Conservation (phyloP, 2,888 invertebrate species). For the Folsomia candida region DNA sequence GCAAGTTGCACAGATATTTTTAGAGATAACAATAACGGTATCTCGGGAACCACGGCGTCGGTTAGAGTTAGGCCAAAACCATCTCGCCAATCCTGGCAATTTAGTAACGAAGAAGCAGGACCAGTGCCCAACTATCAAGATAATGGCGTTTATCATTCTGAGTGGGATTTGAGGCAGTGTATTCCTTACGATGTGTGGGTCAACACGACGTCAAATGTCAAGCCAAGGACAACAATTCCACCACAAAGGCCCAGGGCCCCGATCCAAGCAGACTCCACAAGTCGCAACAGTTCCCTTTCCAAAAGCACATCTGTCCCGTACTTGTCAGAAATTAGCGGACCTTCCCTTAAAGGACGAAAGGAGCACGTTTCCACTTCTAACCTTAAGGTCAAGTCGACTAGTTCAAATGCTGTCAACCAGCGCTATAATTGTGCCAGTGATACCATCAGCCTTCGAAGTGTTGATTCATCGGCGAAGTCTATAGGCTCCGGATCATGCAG, state of each 20-base stretch:
- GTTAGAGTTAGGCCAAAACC: conserved; percentile 47
- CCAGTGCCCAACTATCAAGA: conserved; percentile 48
- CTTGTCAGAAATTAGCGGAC: not conserved
- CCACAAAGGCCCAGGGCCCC: not conserved
- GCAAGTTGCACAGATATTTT: conserved; percentile 48
- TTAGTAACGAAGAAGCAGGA: conserved; percentile 43
- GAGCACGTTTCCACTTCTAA: not conserved
- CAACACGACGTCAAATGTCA: conserved; percentile 35
- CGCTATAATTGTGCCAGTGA: conserved; percentile 5
- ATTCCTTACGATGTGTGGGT: conserved; percentile 50
- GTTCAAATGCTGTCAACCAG: not conserved
- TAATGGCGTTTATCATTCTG: conserved; percentile 45
- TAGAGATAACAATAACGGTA: conserved; percentile 26
- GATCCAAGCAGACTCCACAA: not conserved
- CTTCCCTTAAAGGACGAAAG: not conserved
- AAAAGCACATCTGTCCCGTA: conserved; percentile 10
- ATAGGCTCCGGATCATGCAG: not conserved
- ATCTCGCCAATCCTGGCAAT: conserved; percentile 45
- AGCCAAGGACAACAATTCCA: conserved; percentile 21
- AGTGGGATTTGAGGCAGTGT: conserved; percentile 49
- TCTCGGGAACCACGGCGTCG: conserved; percentile 44
- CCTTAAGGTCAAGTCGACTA: not conserved
- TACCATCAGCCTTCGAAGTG: not conserved
- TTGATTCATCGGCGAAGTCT: not conserved
- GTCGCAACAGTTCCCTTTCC: conserved; percentile 2